Evolutionary conservation across 1,140 invertebrate species (phyloP).

Genomic region (Diabrotica virgifera): DNA sequence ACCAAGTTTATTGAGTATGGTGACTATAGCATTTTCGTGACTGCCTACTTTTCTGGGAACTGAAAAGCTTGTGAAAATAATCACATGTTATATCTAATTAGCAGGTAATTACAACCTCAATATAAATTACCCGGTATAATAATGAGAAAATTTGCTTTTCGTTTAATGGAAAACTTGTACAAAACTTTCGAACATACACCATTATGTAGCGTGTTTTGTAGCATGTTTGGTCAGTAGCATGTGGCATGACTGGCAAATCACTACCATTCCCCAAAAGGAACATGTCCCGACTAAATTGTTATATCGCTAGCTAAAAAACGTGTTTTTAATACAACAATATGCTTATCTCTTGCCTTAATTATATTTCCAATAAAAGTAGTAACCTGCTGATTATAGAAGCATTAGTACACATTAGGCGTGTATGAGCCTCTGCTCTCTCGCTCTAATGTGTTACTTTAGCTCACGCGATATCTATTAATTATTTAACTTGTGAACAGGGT

Average conservation of each 20-base stretch:
- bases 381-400: conserved; percentile 28
- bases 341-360: conserved; percentile 24
- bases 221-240: conserved; percentile 5
- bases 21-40: too few species aligned
- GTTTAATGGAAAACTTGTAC: not conserved
- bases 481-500: conserved; percentile 8
- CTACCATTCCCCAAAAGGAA: not conserved
- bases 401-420: conserved; percentile 29
- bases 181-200: conserved; percentile 2
- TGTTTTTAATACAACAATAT: conserved; percentile 14
- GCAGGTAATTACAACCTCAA: not conserved
- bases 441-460: conserved; percentile 23
- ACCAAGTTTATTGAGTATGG: too few species aligned
- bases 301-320: conserved; percentile 4
- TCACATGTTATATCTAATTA: too few species aligned
- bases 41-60: too few species aligned
- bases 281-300: conserved; percentile 5
- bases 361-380: conserved; percentile 26
- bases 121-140: not conserved
- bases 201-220: not conserved
- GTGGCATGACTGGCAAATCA: conserved; percentile 11
- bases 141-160: not conserved
- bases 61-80: too few species aligned
- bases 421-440: conserved; percentile 20
- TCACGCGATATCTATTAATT: conserved; percentile 28